phyloP scores from a whole-genome alignment of 2,113 vertebrate genomes.

The Carassius gibelio region DNA sequence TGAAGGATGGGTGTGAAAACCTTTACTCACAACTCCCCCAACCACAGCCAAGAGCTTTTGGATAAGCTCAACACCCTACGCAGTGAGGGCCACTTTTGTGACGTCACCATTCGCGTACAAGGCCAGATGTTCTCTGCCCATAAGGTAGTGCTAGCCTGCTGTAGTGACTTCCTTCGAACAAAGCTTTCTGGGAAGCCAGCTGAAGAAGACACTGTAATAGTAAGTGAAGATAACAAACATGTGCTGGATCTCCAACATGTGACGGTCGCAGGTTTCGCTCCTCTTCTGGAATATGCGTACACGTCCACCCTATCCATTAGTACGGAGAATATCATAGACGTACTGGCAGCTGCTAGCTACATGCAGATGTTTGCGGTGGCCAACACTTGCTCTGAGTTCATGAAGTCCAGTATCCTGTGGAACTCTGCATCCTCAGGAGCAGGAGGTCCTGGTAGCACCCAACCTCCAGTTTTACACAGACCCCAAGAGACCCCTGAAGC shows the following conservation, averaged over 20 bases:
- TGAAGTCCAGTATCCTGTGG: slow-evolving; percentile 99
- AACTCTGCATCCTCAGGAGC: slow-evolving; percentile 69
- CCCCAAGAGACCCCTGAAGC: slow-evolving; percentile 87
- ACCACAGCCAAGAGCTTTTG: slow-evolving; percentile 89
- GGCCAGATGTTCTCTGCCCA: slow-evolving; percentile 88
- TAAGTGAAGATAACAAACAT: slow-evolving; percentile 74
- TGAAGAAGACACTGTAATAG: slow-evolving; percentile 70
- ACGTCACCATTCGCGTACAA: slow-evolving; percentile 89
- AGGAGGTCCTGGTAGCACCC: slow-evolving; percentile 24
- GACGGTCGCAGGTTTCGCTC: slow-evolving; percentile 94
- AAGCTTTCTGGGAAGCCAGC: slow-evolving; percentile 84
- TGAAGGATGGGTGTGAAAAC: slow-evolving; percentile 87
- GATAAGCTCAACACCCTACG: slow-evolving; percentile 87
- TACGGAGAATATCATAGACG: slow-evolving; percentile 98
- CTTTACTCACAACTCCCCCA: slow-evolving; percentile 89
- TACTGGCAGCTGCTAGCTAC: slow-evolving; percentile 95
- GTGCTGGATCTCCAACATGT: slow-evolving; percentile 96
- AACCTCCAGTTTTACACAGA: slow-evolving; percentile 77
- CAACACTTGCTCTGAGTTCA: slow-evolving; percentile 97
- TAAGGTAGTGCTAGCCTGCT: slow-evolving; percentile 88
- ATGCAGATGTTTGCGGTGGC: slow-evolving; percentile 99
- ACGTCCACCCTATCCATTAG: slow-evolving; percentile 96
- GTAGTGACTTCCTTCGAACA: slow-evolving; percentile 88
- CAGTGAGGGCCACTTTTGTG: slow-evolving; percentile 87
- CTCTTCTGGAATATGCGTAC: slow-evolving; percentile 96